Evolutionary conservation across 2,113 vertebrate species (phyloP).

Genomic region (Paratilapia polleni): DNA sequence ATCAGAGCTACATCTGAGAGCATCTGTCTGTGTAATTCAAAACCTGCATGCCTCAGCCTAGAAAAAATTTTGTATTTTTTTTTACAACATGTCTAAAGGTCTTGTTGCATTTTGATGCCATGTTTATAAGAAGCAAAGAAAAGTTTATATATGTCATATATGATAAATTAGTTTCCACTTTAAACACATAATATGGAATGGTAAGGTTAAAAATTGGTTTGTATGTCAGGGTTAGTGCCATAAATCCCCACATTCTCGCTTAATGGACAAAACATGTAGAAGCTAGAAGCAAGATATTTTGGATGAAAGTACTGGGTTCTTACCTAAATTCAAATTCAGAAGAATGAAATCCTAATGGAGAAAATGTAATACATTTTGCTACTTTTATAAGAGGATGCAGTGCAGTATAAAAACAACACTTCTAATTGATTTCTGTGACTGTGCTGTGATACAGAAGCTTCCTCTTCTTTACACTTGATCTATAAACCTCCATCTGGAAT

Average conservation of each 20-base stretch:
- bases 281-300: neutral
- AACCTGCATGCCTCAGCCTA: neutral
- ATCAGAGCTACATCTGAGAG: constrained; percentile 2
- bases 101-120: neutral
- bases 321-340: neutral
- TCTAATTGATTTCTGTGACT: neutral
- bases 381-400: neutral
- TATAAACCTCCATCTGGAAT: constrained; percentile 46
- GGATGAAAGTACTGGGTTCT: neutral
- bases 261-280: neutral
- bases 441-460: constrained; percentile 1
- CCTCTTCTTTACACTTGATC: constrained; percentile 39
- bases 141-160: neutral
- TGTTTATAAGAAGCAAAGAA: neutral
- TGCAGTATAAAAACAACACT: neutral
- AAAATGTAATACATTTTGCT: neutral
- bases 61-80: neutral
- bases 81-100: neutral
- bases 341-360: neutral
- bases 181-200: neutral
- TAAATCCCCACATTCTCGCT: neutral
- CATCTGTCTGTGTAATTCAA: neutral
- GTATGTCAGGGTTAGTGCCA: neutral
- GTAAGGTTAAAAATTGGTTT: neutral
- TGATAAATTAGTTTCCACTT: neutral